These are phyloP conservation scores for Orthonychiurus folsomi DNA, from an alignment of 2,888 invertebrate species.

Conservation along the genomic window DNA sequence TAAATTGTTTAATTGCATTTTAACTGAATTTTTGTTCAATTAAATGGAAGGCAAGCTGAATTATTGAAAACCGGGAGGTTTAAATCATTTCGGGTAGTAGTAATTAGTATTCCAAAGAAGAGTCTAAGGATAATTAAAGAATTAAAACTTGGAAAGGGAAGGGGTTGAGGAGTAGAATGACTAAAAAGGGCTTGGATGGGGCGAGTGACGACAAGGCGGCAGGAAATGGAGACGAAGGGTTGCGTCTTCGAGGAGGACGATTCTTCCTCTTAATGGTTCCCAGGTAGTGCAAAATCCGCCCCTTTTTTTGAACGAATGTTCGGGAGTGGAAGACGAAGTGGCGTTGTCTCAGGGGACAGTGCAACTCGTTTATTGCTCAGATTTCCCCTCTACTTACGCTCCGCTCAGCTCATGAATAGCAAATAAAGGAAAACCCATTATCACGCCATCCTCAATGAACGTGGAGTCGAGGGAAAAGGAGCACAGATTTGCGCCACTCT, in stretches of 20 bases:
- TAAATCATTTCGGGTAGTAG: too few species aligned
- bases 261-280: neutral
- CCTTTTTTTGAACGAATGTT: constrained; percentile 10
- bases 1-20: too few species aligned
- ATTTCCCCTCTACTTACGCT: constrained; percentile 37
- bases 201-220: neutral
- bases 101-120: too few species aligned
- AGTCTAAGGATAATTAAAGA: neutral
- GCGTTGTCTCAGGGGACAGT: constrained; percentile 30
- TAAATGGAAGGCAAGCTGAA: too few species aligned
- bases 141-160: neutral
- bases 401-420: constrained; percentile 39
- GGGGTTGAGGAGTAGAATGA: neutral
- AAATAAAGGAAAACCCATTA: constrained; percentile 39
- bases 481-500: neutral
- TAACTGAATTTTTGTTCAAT: too few species aligned
- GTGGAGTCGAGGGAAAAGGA: constrained; percentile 17
- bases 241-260: constrained; percentile 3
- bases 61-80: too few species aligned
- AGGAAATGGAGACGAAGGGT: neutral
- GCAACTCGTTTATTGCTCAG: constrained; percentile 39
- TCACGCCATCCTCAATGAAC: constrained; percentile 33
- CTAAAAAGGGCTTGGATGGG: neutral
- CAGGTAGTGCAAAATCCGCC: constrained; percentile 14
- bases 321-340: neutral